Percentiles rank a stretch among this genome's conserved stretches.
These are phyloP conservation scores for Acleris holmiana DNA, from an alignment of 2,888 invertebrate genomes.

Conservation along the genomic window DNA sequence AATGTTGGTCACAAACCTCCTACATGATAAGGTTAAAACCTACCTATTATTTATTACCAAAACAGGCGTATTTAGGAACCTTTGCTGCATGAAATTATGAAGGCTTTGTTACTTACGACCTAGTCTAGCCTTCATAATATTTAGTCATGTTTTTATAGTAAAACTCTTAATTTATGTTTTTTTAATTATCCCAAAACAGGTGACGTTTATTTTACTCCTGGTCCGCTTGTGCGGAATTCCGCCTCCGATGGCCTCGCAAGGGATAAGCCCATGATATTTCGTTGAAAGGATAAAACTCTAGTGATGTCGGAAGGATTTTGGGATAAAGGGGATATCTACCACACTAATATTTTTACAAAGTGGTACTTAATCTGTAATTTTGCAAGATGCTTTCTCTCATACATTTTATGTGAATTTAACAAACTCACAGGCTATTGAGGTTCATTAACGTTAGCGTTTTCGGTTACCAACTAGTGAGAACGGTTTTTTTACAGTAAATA, in stretches of 20 bases:
- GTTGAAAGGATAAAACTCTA: constrained; percentile 40
- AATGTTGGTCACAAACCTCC: too few relatives aligned
- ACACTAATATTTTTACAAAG: constrained; percentile 26
- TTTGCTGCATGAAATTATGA: too few relatives aligned
- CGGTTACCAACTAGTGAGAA: too few relatives aligned
- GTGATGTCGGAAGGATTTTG: constrained; percentile 35
- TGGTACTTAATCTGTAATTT: constrained; percentile 14
- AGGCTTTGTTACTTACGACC: too few relatives aligned
- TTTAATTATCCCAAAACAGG: neutral
- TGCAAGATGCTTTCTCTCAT: constrained; percentile 8
- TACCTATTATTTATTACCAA: too few relatives aligned
- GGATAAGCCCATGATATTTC: constrained; percentile 44
- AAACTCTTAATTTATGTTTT: neutral
- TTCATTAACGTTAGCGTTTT: too few relatives aligned
- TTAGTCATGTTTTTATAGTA: too few relatives aligned
- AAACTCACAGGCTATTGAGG: too few relatives aligned
- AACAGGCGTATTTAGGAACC: too few relatives aligned
- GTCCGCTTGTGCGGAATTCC: constrained; percentile 8
- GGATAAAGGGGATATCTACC: constrained; percentile 25
- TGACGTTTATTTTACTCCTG: constrained; percentile 1
- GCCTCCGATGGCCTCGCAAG: constrained; percentile 15
- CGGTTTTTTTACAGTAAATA: too few relatives aligned
- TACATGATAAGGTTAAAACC: too few relatives aligned
- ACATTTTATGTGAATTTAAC: neutral
- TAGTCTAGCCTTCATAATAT: too few relatives aligned